Base-by-base conservation (phyloP, 2,797 vertebrate genomes). In the Sphaeramia orbicularis region DNA sequence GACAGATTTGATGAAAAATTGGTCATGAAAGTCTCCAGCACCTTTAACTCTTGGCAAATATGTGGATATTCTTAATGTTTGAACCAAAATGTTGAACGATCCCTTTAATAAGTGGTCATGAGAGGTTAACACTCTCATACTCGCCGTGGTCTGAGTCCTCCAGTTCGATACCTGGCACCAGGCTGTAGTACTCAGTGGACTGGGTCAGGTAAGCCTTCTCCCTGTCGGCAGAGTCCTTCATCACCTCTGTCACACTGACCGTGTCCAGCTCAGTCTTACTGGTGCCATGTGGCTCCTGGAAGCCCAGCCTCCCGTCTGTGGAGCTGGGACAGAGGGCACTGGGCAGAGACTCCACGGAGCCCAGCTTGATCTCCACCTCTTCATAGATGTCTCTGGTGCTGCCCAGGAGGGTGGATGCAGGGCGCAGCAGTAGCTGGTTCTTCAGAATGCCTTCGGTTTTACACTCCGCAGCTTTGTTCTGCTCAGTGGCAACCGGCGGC, bases 81-180 rank as follows among this genome's bases (percentile, higher is more conserved):
- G 24, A 27, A 27, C 2, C 44, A 52, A 55, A 62, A 50, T 45
- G 35, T 45, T 4, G 0, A 51, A 53, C 24, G 51, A 3, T 27
- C 54, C 45, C 54, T 58, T 42, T 43, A 14, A 48, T 47, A 36
- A 1, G 48, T 18, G 35, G 62, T 95, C 91, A 96, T 1, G 93
- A 93, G 44, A 96, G 91, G 64, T 94, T 91, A 0, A 96, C 90
- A 3, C 84, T 95, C 88, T 97, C 96, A 18, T 96, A 96, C 47
- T 96, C 96, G n/a, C 93, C 92, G 8, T 96, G 95, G 74, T 97
- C 96, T 0, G 93, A 97, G 84, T 96, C 96, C 18, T 96, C 96
- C 65, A 97, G 88, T 61, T 97, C 94, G 0, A 98, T 95, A 1
- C 90, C 95, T 0, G 96, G 96, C 15, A 98, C 94, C 71, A 98